These are phyloP conservation scores for Brachionus rotundiformis DNA, from an alignment of 1,140 invertebrate genomes.

Conservation along the genomic window DNA sequence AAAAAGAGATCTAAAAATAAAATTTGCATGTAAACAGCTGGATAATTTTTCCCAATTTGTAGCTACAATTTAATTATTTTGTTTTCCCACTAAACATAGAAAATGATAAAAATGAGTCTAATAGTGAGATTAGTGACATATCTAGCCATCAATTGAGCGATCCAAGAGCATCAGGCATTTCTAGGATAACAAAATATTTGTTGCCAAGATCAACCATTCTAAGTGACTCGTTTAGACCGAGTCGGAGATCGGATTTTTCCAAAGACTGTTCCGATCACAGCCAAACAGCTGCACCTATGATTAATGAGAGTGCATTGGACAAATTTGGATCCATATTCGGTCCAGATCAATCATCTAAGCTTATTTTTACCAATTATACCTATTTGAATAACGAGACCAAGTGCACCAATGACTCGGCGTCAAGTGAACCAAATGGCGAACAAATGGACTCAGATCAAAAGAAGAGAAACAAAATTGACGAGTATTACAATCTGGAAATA, in stretches of 20 bases:
- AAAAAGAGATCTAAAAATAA: slow-evolving; percentile 21
- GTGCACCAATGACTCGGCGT: not conserved
- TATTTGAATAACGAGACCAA: not conserved
- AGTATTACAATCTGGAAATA: slow-evolving; percentile 32
- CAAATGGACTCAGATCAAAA: not conserved
- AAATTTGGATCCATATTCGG: slow-evolving; percentile 30
- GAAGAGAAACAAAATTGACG: slow-evolving; percentile 34
- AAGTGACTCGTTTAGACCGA: not conserved
- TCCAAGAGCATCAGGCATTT: not conserved
- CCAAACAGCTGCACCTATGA: not conserved
- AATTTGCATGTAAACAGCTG: slow-evolving; percentile 37
- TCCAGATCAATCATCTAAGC: slow-evolving; percentile 24
- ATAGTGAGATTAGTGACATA: not conserved
- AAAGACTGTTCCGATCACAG: not conserved
- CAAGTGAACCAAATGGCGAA: not conserved
- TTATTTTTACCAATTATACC: not conserved
- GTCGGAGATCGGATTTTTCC: not conserved
- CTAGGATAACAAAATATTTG: not conserved
- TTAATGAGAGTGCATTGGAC: slow-evolving; percentile 17
- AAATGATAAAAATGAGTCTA: not conserved
- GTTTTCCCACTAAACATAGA: not conserved
- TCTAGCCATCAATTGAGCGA: not conserved
- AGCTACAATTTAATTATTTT: not conserved
- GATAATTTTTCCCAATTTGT: not conserved
- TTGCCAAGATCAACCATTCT: not conserved